These are phyloP conservation scores for Drosophila conformis DNA, from an alignment of 2,888 invertebrate species.

Conservation along the genomic window DNA sequence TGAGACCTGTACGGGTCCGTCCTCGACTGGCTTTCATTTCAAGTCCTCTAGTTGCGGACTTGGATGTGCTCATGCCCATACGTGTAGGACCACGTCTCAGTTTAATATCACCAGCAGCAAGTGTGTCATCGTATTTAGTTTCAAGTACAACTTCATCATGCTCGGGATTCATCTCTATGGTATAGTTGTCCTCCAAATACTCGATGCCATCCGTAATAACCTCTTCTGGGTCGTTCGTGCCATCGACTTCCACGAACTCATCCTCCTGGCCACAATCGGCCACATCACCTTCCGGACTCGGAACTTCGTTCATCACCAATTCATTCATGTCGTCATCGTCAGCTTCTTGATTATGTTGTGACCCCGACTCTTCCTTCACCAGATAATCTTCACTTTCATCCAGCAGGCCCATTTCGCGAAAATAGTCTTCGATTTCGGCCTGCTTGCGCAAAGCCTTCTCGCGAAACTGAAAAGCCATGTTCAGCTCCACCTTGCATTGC, in stretches of 20 bases:
- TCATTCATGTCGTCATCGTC: conserved; percentile 61
- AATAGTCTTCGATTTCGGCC: conserved; percentile 72
- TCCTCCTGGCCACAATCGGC: conserved; percentile 46
- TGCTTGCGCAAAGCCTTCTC: conserved; percentile 79
- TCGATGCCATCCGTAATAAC: conserved; percentile 68
- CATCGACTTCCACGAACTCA: conserved; percentile 62
- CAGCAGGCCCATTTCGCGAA: conserved; percentile 61
- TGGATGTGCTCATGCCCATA: conserved; percentile 25
- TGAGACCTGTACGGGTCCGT: conserved; percentile 49
- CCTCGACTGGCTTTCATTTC: conserved; percentile 48
- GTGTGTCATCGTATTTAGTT: conserved; percentile 32
- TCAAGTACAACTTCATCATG: conserved; percentile 54
- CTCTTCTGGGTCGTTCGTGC: conserved; percentile 54
- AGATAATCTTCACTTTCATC: conserved; percentile 59
- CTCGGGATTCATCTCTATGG: conserved; percentile 61
- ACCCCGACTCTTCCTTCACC: conserved; percentile 62
- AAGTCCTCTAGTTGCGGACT: neutral
- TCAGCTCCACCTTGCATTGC: conserved; percentile 80
- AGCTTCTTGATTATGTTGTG: conserved; percentile 35
- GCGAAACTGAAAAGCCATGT: conserved; percentile 82
- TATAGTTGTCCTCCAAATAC: conserved; percentile 68
- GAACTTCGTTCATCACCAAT: conserved; percentile 53
- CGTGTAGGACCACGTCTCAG: conserved; percentile 43
- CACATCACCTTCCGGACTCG: conserved; percentile 11
- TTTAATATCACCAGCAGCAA: conserved; percentile 37